Conservation (phyloP, 2,797 vertebrate species). For the Hypotaenidia okinawae region DNA sequence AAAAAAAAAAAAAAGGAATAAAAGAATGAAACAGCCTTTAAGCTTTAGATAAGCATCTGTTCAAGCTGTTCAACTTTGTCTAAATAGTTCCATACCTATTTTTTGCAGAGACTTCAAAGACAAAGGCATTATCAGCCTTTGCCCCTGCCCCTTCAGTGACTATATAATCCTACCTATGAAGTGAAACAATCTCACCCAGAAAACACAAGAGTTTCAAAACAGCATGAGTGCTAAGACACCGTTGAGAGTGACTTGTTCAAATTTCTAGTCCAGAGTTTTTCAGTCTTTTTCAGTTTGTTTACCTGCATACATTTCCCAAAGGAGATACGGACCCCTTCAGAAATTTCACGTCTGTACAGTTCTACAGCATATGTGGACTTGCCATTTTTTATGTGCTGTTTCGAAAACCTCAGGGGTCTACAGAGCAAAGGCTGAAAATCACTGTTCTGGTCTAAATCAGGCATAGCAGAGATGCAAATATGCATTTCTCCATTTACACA, state of each 20-base stretch:
- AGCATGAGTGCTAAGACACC: not conserved
- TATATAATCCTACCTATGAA: not conserved
- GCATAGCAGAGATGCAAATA: not conserved
- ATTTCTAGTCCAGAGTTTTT: not conserved
- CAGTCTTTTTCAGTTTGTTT: not conserved
- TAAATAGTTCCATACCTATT: not conserved
- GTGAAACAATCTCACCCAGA: not conserved
- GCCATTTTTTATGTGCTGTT: not conserved
- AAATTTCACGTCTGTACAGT: not conserved
- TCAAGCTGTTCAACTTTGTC: slow-evolving; percentile 1
- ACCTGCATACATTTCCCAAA: slow-evolving; percentile 1
- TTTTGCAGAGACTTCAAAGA: not conserved
- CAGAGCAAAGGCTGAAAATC: slow-evolving; percentile 2
- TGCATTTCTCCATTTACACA: not conserved
- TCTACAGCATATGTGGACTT: not conserved
- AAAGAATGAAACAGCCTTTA: not conserved
- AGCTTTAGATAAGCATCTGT: not conserved
- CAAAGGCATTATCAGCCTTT: not conserved
- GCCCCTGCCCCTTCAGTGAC: not conserved
- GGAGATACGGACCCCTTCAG: not conserved
- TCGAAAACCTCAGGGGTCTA: not conserved
- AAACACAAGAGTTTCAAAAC: not conserved
- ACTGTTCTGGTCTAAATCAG: not conserved
- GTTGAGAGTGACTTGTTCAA: not conserved
- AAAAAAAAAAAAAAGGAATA: not conserved